Conservation (phyloP, 2,888 invertebrate genomes). For the Odiellus spinosus region DNA sequence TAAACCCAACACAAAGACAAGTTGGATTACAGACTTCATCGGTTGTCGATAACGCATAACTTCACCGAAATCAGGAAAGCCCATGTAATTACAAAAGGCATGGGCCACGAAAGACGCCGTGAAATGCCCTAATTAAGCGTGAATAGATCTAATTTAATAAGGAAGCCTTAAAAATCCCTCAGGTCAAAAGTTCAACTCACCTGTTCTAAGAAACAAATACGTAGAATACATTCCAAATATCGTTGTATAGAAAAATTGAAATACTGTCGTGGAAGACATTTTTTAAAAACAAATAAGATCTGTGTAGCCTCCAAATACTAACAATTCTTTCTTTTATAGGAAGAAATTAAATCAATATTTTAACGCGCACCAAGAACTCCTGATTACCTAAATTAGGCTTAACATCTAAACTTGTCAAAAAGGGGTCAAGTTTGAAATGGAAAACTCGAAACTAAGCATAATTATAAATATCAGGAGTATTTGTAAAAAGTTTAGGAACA, state of each 20-base stretch:
- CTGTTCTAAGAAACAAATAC: constrained; percentile 73
- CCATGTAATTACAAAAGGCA: constrained; percentile 93
- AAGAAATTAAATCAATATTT: too few relatives aligned
- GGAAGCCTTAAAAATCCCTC: background rate
- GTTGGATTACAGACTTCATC: constrained; percentile 45
- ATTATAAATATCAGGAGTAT: too few relatives aligned
- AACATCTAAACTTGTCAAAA: background rate
- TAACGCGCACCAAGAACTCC: too few relatives aligned
- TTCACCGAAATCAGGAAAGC: constrained; percentile 53
- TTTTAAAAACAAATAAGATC: too few relatives aligned
- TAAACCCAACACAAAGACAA: constrained; percentile 57
- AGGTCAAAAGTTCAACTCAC: constrained; percentile 30
- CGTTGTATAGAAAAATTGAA: constrained; percentile 80
- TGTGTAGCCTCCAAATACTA: too few relatives aligned
- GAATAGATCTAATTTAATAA: constrained; percentile 7
- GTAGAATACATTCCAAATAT: constrained; percentile 88
- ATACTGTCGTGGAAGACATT: constrained; percentile 30
- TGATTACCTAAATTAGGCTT: too few relatives aligned
- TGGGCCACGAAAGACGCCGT: constrained; percentile 74
- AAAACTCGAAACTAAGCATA: too few relatives aligned
- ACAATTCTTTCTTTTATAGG: too few relatives aligned
- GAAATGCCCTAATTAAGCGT: constrained; percentile 52
- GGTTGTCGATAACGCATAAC: constrained; percentile 42
- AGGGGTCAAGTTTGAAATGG: too few relatives aligned
- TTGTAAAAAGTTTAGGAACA: background rate